Conservation (phyloP, 37 sponge, comb jelly and placozoan genomes). For the Hormiphora californensis region DNA sequence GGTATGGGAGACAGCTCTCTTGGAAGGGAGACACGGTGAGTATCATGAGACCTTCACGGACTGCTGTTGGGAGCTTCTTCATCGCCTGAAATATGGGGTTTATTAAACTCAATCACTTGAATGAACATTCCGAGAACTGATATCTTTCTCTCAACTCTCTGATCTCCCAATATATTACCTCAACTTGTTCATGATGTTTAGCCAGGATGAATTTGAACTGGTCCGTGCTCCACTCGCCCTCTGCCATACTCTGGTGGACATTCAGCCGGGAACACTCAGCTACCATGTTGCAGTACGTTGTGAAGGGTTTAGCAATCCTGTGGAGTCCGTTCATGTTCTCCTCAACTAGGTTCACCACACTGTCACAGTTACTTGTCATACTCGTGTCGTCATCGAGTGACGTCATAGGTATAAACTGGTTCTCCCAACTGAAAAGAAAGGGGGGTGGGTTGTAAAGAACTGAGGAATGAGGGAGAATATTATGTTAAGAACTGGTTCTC, state of each 20-base stretch:
- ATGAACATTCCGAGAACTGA: background rate
- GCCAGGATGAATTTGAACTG: conserved; percentile 60
- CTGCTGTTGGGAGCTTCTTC: conserved; percentile 56
- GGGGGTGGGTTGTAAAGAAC: background rate
- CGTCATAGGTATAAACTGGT: conserved; percentile 25
- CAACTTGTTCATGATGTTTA: conserved; percentile 63
- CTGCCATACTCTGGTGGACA: conserved; percentile 25
- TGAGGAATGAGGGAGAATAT: background rate
- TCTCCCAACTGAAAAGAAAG: background rate
- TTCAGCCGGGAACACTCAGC: conserved; percentile 35
- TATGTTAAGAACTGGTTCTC: conserved; percentile 17
- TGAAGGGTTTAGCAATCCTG: conserved; percentile 53
- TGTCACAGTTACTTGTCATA: background rate
- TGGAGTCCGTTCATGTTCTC: background rate
- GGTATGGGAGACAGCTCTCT: conserved; percentile 59
- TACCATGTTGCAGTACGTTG: conserved; percentile 60
- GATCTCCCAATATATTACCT: background rate
- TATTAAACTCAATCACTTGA: background rate
- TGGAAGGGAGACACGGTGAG: conserved; percentile 56
- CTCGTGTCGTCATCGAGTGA: background rate
- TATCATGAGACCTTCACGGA: conserved; percentile 57
- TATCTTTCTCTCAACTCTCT: background rate
- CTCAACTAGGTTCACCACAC: background rate
- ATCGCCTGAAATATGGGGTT: conserved; percentile 57
- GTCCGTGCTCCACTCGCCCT: conserved; percentile 56